phyloP scores from a whole-genome alignment of 2,113 vertebrate genomes.

The Rattus rattus region DNA sequence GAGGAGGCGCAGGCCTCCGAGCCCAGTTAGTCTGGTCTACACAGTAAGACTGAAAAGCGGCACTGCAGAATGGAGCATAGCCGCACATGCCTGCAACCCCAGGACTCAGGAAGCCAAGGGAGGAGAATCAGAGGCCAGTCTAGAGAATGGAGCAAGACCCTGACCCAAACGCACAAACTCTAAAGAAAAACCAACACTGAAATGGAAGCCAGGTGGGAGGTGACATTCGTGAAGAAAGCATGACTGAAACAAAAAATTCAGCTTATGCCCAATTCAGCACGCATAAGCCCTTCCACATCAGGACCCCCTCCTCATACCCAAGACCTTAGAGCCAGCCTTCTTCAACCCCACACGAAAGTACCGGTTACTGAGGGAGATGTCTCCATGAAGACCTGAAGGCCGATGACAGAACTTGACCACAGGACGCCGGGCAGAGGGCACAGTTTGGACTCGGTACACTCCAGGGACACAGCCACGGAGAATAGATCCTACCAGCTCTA shows the following conservation, averaged over 20 bases:
- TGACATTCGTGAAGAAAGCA: background rate
- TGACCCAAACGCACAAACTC: background rate
- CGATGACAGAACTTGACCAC: constrained; percentile 94
- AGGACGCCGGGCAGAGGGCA: constrained; percentile 91
- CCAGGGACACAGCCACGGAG: constrained; percentile 93
- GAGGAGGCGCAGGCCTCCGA: background rate
- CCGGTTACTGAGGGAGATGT: constrained; percentile 95
- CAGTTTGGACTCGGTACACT: constrained; percentile 91
- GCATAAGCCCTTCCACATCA: background rate
- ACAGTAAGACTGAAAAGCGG: background rate
- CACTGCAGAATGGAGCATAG: background rate
- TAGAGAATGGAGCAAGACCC: background rate
- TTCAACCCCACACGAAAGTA: constrained; percentile 55
- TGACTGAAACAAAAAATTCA: background rate
- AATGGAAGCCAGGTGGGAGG: background rate
- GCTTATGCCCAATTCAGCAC: background rate
- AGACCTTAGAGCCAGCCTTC: background rate
- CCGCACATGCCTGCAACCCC: background rate
- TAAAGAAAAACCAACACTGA: background rate
- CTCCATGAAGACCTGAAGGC: constrained; percentile 91
- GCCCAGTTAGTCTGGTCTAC: background rate
- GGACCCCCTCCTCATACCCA: background rate
- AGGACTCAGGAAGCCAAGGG: background rate
- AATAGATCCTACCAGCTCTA: constrained; percentile 91
- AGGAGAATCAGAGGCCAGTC: background rate